Percentiles rank a stretch among this genome's conserved stretches.
Conservation (phyloP, 2,888 invertebrate species). For the Pinctada fucata region DNA sequence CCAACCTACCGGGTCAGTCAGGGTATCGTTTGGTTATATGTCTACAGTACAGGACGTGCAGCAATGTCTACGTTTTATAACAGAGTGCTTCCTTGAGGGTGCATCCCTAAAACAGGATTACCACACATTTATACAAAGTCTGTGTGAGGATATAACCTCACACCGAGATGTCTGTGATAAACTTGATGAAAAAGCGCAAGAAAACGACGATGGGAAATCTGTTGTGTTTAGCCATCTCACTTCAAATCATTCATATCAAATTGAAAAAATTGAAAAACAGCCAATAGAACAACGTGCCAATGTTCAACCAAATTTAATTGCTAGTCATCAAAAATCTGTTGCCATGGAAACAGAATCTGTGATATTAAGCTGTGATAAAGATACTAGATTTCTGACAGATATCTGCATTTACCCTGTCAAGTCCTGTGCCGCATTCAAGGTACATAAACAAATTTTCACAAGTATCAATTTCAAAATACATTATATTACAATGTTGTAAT, state of each 20-base stretch:
- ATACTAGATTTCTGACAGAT: constrained; percentile 63
- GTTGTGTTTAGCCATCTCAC: background rate
- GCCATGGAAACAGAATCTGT: background rate
- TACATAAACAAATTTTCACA: constrained; percentile 11
- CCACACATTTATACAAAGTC: background rate
- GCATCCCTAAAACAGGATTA: background rate
- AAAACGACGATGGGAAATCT: background rate
- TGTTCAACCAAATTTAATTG: background rate
- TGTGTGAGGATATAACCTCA: background rate
- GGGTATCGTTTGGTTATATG: constrained; percentile 95
- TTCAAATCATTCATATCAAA: background rate
- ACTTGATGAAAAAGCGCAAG: background rate
- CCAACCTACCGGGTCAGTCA: constrained; percentile 92
- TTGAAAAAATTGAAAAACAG: background rate
- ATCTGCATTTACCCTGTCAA: constrained; percentile 92
- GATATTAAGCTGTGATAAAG: constrained; percentile 24
- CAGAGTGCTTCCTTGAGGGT: constrained; percentile 82
- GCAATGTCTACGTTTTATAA: constrained; percentile 85
- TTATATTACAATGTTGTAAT: no score
- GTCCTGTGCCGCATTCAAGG: constrained; percentile 88
- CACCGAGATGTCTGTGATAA: background rate
- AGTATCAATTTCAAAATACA: no score
- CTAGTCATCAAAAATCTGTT: background rate
- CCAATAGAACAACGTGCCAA: background rate
- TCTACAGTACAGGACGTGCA: constrained; percentile 86